Evolutionary conservation across 2,797 vertebrate species (phyloP).

Genomic region (Melopsittacus undulatus): DNA sequence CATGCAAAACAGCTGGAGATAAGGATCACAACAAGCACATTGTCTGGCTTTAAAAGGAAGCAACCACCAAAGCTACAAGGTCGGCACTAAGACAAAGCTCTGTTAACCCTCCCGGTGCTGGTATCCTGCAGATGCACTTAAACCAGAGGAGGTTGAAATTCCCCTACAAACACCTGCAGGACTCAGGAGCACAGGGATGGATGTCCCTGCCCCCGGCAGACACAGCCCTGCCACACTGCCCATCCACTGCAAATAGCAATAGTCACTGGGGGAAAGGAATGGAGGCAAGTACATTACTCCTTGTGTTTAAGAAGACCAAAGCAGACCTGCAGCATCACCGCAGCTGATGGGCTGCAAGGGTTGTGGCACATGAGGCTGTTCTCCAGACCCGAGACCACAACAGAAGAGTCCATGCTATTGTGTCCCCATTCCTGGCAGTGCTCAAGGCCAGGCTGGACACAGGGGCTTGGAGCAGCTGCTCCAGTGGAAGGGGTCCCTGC

Average conservation of each 20-base stretch:
- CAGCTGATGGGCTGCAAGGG: rapidly evolving
- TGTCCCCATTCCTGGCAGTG: background rate
- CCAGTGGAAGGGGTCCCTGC: background rate
- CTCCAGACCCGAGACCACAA: background rate
- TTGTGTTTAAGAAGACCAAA: background rate
- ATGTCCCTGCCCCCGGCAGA: background rate
- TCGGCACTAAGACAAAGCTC: background rate
- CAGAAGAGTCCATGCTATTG: rapidly evolving
- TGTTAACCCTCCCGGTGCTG: background rate
- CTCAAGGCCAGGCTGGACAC: background rate
- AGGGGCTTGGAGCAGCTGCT: background rate
- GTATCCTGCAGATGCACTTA: background rate
- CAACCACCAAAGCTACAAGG: background rate
- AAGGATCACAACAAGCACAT: slow-evolving; percentile 30
- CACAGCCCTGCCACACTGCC: background rate
- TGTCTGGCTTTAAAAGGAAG: slow-evolving; percentile 53
- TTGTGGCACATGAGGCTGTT: rapidly evolving
- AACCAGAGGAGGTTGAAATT: rapidly evolving
- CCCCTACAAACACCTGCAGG: background rate
- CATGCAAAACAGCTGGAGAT: slow-evolving; percentile 29
- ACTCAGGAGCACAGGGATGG: background rate
- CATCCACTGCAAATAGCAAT: rapidly evolving
- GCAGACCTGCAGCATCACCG: background rate
- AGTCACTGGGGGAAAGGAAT: rapidly evolving
- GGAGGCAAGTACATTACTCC: background rate